Evolutionary conservation across 2,113 vertebrate genomes (phyloP).

Genomic region (Lamprotornis superbus): DNA sequence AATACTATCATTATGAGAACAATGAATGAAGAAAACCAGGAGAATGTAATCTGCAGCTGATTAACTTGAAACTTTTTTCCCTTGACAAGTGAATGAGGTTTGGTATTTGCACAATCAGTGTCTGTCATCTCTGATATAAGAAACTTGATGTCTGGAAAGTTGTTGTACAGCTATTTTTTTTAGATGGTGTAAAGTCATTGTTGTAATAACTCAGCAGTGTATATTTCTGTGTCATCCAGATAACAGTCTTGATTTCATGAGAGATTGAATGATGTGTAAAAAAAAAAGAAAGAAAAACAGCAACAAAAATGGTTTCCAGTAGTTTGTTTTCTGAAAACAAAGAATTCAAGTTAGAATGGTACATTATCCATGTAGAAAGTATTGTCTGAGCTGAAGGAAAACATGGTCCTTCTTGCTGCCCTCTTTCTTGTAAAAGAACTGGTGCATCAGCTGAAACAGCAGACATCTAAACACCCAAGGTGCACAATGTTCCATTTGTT

Average conservation of each 20-base stretch:
- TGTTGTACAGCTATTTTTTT: slow-evolving; percentile 23
- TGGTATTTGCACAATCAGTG: slow-evolving; percentile 20
- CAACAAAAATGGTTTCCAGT: background rate
- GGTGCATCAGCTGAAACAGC: background rate
- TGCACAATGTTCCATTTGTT: background rate
- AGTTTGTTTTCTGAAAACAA: background rate
- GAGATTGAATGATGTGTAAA: background rate
- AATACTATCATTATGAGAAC: background rate
- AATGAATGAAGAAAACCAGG: background rate
- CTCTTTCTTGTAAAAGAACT: background rate
- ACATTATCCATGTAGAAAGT: background rate
- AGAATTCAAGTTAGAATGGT: background rate
- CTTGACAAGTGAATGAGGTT: slow-evolving; percentile 32
- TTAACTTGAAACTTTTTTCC: slow-evolving; percentile 18
- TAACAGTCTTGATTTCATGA: slow-evolving; percentile 17
- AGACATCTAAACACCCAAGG: background rate
- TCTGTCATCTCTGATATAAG: slow-evolving; percentile 14
- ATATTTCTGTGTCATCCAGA: background rate
- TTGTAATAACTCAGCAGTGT: slow-evolving; percentile 26
- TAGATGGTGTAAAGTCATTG: slow-evolving; percentile 12
- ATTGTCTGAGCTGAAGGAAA: background rate
- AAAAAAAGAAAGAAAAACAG: background rate
- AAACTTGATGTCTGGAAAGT: background rate
- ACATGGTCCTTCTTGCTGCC: background rate
- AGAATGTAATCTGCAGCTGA: slow-evolving; percentile 33